phyloP scores from a whole-genome alignment of 2,797 vertebrate species.

The Tarsius wallacei region DNA sequence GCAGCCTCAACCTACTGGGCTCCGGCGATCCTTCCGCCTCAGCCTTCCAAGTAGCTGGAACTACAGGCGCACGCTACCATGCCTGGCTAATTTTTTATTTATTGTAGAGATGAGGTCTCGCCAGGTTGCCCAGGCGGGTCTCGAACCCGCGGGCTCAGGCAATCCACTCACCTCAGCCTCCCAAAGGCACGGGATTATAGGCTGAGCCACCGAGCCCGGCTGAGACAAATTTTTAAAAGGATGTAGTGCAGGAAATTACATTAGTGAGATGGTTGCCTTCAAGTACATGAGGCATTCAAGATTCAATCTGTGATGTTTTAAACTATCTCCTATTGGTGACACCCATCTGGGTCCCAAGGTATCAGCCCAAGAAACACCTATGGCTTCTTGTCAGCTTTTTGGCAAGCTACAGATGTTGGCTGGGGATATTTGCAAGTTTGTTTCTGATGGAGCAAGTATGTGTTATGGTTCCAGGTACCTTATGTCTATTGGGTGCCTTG shows the following conservation, averaged over 20 bases:
- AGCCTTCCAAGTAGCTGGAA: too few relatives aligned
- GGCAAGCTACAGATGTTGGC: background rate
- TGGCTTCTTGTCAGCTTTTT: background rate
- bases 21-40: too few relatives aligned
- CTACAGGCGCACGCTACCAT: too few relatives aligned
- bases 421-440: background rate
- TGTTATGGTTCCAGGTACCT: background rate
- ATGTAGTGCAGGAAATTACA: background rate
- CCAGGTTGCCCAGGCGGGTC: too few relatives aligned
- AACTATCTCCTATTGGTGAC: background rate
- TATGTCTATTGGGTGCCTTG: background rate
- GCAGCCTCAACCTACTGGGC: too few relatives aligned
- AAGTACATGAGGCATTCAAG: background rate
- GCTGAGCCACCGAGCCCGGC: too few relatives aligned
- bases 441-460: background rate
- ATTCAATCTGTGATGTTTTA: background rate
- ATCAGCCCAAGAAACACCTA: background rate
- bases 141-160: too few relatives aligned
- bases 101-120: too few relatives aligned
- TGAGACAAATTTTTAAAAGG: background rate
- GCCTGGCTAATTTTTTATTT: too few relatives aligned
- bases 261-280: background rate
- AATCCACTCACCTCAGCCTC: too few relatives aligned
- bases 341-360: background rate
- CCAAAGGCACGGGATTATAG: too few relatives aligned